phyloP scores from a whole-genome alignment of 92 coral and sea anemone genomes.

The Galaxea fascicularis region DNA sequence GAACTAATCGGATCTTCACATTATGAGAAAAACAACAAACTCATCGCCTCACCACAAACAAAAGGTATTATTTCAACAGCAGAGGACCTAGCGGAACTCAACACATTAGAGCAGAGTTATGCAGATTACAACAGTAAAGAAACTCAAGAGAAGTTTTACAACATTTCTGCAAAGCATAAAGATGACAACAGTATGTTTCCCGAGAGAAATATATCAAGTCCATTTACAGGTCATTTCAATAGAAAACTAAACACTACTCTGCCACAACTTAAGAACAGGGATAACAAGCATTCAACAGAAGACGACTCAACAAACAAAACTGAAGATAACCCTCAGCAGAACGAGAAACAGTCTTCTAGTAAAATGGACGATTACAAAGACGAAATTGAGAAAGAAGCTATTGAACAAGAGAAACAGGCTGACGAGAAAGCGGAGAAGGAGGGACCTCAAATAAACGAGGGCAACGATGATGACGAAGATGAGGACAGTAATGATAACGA shows the following conservation, averaged over 20 bases:
- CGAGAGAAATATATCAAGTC: background rate
- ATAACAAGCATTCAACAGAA: background rate
- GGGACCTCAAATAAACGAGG: background rate
- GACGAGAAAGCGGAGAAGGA: constrained; percentile 64
- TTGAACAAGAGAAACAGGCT: constrained; percentile 63
- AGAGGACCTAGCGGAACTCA: constrained; percentile 11
- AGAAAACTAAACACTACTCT: background rate
- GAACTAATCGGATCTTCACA: background rate
- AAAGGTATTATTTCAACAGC: constrained; percentile 13
- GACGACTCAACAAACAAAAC: background rate
- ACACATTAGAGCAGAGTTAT: constrained; percentile 20
- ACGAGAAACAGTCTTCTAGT: background rate
- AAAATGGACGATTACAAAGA: constrained; percentile 62
- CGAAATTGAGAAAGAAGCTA: constrained; percentile 68
- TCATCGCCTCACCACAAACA: background rate
- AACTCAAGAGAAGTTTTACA: constrained; percentile 17
- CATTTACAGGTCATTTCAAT: background rate
- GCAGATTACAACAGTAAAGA: background rate
- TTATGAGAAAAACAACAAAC: background rate
- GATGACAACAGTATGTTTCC: background rate
- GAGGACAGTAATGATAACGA: background rate
- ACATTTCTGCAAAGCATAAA: background rate
- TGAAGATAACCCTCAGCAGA: background rate
- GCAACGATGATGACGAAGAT: constrained; percentile 19
- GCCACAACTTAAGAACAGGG: background rate